These are phyloP conservation scores for Hypselothyrea guttata DNA, from an alignment of 2,888 invertebrate genomes.

Conservation along the genomic window DNA sequence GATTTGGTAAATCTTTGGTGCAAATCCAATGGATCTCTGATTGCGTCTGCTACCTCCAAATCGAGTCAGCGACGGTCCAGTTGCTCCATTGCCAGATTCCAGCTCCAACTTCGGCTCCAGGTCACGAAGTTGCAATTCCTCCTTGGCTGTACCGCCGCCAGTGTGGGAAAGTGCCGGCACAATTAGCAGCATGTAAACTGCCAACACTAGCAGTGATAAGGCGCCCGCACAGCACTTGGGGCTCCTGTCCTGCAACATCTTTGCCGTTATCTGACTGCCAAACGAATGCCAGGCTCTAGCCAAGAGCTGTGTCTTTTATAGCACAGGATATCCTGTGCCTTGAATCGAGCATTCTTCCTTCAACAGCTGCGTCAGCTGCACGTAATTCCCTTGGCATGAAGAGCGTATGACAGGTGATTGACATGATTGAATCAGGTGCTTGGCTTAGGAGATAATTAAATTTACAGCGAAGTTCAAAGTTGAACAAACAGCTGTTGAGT, in stretches of 20 bases:
- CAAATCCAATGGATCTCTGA: conserved; percentile 62
- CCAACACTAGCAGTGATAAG: conserved; percentile 41
- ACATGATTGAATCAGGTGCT: conserved; percentile 39
- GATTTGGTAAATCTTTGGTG: conserved; percentile 62
- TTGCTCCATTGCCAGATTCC: conserved; percentile 8
- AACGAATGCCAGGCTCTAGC: conserved; percentile 23
- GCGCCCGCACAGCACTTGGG: conserved; percentile 19
- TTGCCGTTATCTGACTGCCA: conserved; percentile 17
- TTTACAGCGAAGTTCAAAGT: conserved; percentile 10
- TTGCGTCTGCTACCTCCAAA: conserved; percentile 51
- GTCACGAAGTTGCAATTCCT: conserved; percentile 44
- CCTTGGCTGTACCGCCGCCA: conserved; percentile 39
- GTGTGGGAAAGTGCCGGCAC: conserved; percentile 21
- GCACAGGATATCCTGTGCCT: conserved; percentile 7
- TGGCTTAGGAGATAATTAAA: conserved; percentile 27
- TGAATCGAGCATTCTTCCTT: background rate
- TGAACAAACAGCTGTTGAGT: background rate
- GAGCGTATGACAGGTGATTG: conserved; percentile 47
- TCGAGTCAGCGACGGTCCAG: conserved; percentile 13
- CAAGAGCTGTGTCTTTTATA: conserved; percentile 39
- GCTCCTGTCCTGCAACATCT: conserved; percentile 39
- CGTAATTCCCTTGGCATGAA: conserved; percentile 15
- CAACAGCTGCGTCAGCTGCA: background rate
- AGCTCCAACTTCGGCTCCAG: conserved; percentile 51
- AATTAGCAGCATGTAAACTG: conserved; percentile 30